Evolutionary conservation across 2,113 vertebrate genomes (phyloP), one percentile per base, ranked within the genome.

Genomic region (Corythornis vintsioides): DNA sequence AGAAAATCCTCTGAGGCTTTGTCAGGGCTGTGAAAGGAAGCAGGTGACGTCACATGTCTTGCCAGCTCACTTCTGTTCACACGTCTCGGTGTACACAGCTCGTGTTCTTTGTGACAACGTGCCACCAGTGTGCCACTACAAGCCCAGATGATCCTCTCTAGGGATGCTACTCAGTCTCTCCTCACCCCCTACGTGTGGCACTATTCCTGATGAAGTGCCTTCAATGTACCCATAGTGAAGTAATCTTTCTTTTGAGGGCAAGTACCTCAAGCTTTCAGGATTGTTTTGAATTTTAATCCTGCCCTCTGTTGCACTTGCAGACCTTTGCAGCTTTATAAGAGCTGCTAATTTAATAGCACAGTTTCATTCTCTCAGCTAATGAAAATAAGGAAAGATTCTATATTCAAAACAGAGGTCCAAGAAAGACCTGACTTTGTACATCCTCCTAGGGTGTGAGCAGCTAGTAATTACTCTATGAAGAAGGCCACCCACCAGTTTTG

Each of bases 71-170:
- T 90, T 59, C 60, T 83, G 72, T 43, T 96, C 2, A 5, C 88
- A 47, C 1, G 0, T 65, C 79, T 57, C 0, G 0, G 64, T 20
- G 67, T 2, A 5, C 0, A 8, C 35, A 0, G 1, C 0, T 2
- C 9, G 9, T 19, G 1, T 43, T 73, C 47, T 55, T 50, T 0
- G 0, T 59, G 88, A 79, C 83, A 83, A 67, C 42, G 8, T 16
- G 53, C 70, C 81, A n/a, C 35, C 69, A 2, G 2, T 48, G 77
- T 89, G 73, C 65, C 70, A 33, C 82, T 75, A 81, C 65, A 70
- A 88, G 38, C 76, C 69, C 73, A 47, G 47, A 55, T 55, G 83
- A 91, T 69, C 83, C n/a, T 80, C 92, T 86, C 35, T 9, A 65
- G 72, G 72, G 90, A 77, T 70, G 50, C 42, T 42, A 50, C 81